These are phyloP conservation scores for Syngnathus typhle DNA, from an alignment of 2,113 vertebrate genomes.

Conservation along the genomic window DNA sequence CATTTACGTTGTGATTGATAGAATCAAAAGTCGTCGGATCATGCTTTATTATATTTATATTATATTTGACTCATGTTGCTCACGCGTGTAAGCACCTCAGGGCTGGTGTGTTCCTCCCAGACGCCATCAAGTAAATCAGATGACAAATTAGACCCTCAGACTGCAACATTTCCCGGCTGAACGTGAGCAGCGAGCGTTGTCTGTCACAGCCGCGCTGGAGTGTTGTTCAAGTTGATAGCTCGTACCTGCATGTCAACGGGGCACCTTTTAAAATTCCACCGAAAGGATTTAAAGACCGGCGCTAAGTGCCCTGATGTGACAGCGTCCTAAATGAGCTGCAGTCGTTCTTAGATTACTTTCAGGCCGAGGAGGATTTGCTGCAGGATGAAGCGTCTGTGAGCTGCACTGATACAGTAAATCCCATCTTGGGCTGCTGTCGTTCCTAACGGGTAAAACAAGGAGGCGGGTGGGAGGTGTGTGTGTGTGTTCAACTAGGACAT, in stretches of 20 bases:
- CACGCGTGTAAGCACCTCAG: background rate
- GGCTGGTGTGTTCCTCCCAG: background rate
- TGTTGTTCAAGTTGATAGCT: constrained; percentile 4
- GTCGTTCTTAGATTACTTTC: constrained; percentile 41
- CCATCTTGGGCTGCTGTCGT: constrained; percentile 52
- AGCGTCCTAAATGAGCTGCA: constrained; percentile 34
- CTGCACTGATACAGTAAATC: constrained; percentile 47
- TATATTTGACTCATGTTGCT: background rate
- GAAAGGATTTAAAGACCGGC: background rate
- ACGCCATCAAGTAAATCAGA: background rate
- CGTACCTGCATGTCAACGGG: constrained; percentile 4
- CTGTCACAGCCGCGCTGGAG: background rate
- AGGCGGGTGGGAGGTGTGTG: background rate
- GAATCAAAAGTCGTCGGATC: too few relatives aligned
- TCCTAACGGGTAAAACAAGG: constrained; percentile 51
- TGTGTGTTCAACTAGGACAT: background rate
- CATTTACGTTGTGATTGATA: background rate
- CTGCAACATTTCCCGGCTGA: background rate
- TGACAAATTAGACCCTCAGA: background rate
- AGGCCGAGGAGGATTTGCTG: constrained; percentile 49
- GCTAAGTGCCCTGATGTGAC: constrained; percentile 4
- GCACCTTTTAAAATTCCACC: constrained; percentile 6
- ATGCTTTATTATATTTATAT: too few relatives aligned
- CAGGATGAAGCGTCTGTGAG: constrained; percentile 35
- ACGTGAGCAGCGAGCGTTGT: constrained; percentile 4